Evolutionary conservation across 2,113 vertebrate genomes (phyloP).

Genomic region (Atrichornis clamosus): DNA sequence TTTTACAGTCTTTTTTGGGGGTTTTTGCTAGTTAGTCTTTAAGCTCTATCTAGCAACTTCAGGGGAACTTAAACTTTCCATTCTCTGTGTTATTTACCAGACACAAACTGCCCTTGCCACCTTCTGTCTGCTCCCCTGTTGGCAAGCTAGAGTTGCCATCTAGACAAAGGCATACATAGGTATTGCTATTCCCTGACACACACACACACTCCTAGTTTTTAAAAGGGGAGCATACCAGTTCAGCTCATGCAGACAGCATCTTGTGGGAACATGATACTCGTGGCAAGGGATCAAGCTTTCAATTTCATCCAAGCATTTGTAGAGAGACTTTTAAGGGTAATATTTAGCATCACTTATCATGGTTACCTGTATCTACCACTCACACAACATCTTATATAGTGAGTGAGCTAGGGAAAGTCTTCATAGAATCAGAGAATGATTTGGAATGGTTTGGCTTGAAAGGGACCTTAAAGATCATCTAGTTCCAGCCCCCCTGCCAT

Average conservation of each 20-base stretch:
- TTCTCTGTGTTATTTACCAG: not conserved
- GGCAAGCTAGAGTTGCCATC: not conserved
- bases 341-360: rapidly evolving
- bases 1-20: too few relatives aligned
- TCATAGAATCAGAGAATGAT: not conserved
- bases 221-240: rapidly evolving
- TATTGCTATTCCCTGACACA: not conserved
- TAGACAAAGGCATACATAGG: not conserved
- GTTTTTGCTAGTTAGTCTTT: not conserved
- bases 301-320: not conserved
- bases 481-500: not conserved
- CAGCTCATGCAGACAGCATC: not conserved
- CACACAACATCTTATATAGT: not conserved
- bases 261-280: not conserved
- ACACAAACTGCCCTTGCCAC: rapidly evolving
- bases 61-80: not conserved
- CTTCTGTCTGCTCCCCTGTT: not conserved
- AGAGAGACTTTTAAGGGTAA: not conserved
- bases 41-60: not conserved
- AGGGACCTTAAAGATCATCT: not conserved
- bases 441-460: not conserved
- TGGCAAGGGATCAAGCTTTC: not conserved
- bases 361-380: not conserved
- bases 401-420: not conserved
- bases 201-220: rapidly evolving